Evolutionary conservation across 2,888 invertebrate genomes (phyloP), one percentile per base, ranked within the genome.

Genomic region (Perizoma flavofasciatum): DNA sequence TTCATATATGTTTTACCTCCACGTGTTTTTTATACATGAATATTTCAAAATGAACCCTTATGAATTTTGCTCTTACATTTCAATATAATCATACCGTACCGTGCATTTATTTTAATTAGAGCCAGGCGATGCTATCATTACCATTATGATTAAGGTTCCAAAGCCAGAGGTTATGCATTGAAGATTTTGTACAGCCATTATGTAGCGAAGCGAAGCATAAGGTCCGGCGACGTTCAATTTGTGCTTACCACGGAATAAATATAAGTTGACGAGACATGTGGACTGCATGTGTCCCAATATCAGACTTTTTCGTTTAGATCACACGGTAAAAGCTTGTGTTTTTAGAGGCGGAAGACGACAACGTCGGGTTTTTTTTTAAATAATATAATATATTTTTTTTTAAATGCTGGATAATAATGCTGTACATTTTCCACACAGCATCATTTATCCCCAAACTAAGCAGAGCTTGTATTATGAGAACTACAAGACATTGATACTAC

Each of bases 201-300:
- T 63, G 66, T 68, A 44, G 66, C 56, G 65, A 68, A 73, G 66
- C 63, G 61, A 66, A 67, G 59, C 69, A 64, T 71, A 69, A 72
- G 70, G 68, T 71, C 71, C 69, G 66, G 63, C 61, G 56, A 60
- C 70, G 68, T 68, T 77, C 74, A 74, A 78, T 78, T 79, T 75
- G 46, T 73, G 69, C 50, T 49, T 53, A 50, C 54, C 40, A 57
- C 46, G 40, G 50, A 49, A 54, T 56, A 61, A 53, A 49, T 56
- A 49, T 56, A 61, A 46, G 46, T 53, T 46, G 52, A 52, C 52
- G 61, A 53, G 53, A 54, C 57, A 60, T 55, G 44, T 60, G 55
- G 45, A 51, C 44, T 55, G 44, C 51, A 55, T 60, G 33, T 55
- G 55, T 40, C 47, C 39, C 55, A 46, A 45, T 45, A 50, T 60